Conservation (phyloP, 2,888 invertebrate species). For the Lamellibrachia satsuma region DNA sequence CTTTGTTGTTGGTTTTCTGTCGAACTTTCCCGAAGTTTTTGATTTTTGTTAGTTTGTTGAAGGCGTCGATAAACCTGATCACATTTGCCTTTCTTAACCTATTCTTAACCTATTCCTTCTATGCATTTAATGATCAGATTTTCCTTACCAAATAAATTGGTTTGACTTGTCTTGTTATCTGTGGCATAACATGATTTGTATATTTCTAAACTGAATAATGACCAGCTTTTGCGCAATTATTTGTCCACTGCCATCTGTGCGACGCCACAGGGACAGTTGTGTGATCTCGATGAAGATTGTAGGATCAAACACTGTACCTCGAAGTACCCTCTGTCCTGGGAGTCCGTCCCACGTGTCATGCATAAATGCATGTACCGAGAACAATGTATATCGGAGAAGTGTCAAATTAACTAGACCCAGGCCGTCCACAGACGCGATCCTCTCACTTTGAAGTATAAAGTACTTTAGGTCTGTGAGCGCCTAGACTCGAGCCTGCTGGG, state of each 20-base stretch:
- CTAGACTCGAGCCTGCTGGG: not conserved
- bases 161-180: too few relatives aligned
- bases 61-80: too few relatives aligned
- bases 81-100: too few relatives aligned
- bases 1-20: not conserved
- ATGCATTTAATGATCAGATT: too few relatives aligned
- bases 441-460: not conserved
- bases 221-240: too few relatives aligned
- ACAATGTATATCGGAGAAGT: not conserved
- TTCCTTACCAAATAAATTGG: too few relatives aligned
- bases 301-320: not conserved
- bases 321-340: not conserved
- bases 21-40: too few relatives aligned
- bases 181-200: too few relatives aligned
- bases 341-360: not conserved
- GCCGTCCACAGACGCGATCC: not conserved
- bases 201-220: too few relatives aligned
- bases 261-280: not conserved
- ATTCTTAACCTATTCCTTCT: too few relatives aligned
- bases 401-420: not conserved
- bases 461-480: not conserved
- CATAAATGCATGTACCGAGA: not conserved
- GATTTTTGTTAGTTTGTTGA: too few relatives aligned
- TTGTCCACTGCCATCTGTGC: too few relatives aligned
- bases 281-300: not conserved